Conservation (phyloP, 2,113 vertebrate genomes). For the Charina bottae region DNA sequence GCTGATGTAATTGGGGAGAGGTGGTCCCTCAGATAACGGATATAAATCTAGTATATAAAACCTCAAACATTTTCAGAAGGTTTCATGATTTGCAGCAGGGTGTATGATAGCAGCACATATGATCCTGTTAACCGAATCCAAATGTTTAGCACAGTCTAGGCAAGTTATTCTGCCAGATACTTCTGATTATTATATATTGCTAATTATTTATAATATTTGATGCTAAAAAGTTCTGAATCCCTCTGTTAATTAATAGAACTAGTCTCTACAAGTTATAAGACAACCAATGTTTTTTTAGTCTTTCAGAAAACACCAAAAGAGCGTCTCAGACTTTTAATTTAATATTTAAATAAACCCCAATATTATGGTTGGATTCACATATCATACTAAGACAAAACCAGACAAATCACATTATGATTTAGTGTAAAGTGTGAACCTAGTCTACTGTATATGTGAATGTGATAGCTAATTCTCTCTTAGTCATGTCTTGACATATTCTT, state of each 20-base stretch:
- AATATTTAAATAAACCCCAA: neutral
- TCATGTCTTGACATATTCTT: neutral
- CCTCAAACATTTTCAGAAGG: neutral
- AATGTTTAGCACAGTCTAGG: neutral
- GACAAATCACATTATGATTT: no score
- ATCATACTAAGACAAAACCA: no score
- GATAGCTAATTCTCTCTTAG: neutral
- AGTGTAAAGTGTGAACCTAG: neutral
- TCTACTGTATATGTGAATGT: neutral
- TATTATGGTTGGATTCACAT: neutral
- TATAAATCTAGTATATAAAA: neutral
- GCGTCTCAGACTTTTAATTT: neutral
- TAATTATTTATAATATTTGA: neutral
- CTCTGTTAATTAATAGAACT: neutral
- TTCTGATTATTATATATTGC: neutral
- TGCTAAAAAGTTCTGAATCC: neutral
- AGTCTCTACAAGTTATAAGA: neutral
- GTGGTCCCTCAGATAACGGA: no score
- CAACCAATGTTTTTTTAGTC: neutral
- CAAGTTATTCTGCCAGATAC: neutral
- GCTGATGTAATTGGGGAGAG: no score
- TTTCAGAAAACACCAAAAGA: neutral
- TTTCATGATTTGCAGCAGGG: neutral
- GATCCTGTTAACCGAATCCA: neutral
- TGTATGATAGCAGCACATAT: neutral